phyloP scores from a whole-genome alignment of 2,113 vertebrate species.

The Nematolebias whitei region DNA sequence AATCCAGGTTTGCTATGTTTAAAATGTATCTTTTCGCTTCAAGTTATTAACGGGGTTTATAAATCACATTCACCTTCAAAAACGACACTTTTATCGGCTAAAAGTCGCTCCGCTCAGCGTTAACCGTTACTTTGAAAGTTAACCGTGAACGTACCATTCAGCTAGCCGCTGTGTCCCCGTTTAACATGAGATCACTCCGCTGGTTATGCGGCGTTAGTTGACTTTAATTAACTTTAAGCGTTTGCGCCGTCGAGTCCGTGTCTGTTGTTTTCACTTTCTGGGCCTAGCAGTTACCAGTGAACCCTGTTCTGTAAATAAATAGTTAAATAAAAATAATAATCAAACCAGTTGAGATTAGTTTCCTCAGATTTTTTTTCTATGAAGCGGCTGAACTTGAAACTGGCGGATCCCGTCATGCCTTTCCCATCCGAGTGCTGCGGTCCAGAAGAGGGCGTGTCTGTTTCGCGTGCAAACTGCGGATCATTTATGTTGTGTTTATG shows the following conservation, averaged over 20 bases:
- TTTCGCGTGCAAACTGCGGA: not conserved
- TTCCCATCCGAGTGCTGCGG: not conserved
- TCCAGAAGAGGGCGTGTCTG: constrained; percentile 19
- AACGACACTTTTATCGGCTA: not conserved
- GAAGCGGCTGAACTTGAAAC: not conserved
- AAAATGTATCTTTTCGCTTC: constrained; percentile 57
- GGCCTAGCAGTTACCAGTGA: not conserved
- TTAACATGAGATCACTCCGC: not conserved
- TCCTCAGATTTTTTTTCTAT: not conserved
- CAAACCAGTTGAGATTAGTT: not conserved
- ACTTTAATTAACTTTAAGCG: not conserved
- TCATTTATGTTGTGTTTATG: constrained; percentile 22
- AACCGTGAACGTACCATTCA: constrained; percentile 41
- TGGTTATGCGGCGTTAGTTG: not conserved
- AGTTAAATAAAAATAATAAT: not conserved
- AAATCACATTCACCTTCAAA: not conserved
- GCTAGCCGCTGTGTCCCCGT: not conserved
- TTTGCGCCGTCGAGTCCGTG: not conserved
- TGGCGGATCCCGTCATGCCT: not conserved
- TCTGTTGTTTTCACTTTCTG: not conserved
- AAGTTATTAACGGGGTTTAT: not conserved
- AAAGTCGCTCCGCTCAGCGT: not conserved
- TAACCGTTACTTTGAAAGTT: not conserved
- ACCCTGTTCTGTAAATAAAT: not conserved
- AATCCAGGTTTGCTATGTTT: constrained; percentile 46